Conservation (phyloP, 2,888 invertebrate genomes). For the Calameuta idolon region DNA sequence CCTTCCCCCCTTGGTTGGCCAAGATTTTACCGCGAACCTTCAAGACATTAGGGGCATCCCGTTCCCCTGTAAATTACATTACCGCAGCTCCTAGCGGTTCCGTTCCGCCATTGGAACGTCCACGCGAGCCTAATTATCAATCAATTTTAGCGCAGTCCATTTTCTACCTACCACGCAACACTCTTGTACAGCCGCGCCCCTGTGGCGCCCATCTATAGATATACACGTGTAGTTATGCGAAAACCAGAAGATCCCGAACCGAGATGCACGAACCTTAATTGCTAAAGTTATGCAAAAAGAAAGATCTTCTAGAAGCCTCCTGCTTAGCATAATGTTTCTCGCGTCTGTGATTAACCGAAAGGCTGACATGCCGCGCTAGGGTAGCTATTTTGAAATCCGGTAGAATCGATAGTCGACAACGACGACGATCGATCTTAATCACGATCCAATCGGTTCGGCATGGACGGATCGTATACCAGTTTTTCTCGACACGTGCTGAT, state of each 20-base stretch:
- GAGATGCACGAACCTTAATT: constrained; percentile 2
- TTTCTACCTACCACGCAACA: background rate
- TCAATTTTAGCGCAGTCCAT: background rate
- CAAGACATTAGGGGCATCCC: background rate
- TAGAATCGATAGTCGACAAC: background rate
- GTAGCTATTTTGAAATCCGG: background rate
- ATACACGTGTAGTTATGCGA: background rate
- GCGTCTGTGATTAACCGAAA: constrained; percentile 6
- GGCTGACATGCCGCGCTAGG: background rate
- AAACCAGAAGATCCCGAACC: background rate
- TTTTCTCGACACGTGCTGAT: background rate
- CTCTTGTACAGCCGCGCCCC: background rate
- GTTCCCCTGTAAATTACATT: background rate
- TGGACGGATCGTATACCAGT: background rate
- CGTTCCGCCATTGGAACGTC: background rate
- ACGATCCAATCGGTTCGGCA: background rate
- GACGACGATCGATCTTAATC: background rate
- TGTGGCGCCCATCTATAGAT: background rate
- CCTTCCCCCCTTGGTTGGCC: background rate
- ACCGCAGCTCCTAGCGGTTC: background rate
- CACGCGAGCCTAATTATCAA: background rate
- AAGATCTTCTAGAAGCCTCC: background rate
- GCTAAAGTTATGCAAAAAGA: background rate
- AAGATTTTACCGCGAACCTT: background rate
- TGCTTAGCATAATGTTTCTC: constrained; percentile 9